Conservation (phyloP, 2,113 vertebrate genomes). For the Triplophysa rosa region DNA sequence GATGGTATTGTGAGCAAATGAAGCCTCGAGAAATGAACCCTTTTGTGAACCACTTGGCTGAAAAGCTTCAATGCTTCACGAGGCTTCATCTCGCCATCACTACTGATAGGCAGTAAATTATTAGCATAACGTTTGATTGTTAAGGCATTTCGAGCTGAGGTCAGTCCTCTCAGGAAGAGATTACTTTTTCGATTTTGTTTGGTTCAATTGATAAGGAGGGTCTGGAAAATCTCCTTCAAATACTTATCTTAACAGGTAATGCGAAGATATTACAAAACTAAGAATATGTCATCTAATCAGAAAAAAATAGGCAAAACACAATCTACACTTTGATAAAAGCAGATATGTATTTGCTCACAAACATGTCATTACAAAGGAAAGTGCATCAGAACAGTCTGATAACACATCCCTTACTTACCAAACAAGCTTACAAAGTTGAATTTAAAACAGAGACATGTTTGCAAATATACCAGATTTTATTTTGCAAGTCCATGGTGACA, state of each 20-base stretch:
- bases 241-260: neutral
- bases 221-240: neutral
- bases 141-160: neutral
- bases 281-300: neutral
- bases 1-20: too few species aligned
- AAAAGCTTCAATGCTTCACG: too few species aligned
- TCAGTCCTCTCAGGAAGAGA: neutral
- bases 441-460: neutral
- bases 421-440: neutral
- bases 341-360: neutral
- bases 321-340: neutral
- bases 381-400: too few species aligned
- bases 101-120: neutral
- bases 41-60: too few species aligned
- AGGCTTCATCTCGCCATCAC: too few species aligned
- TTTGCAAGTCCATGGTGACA: constrained; percentile 5
- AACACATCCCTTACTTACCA: neutral
- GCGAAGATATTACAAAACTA: neutral
- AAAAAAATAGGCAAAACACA: neutral
- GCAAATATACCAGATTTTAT: constrained; percentile 35
- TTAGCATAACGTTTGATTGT: too few species aligned
- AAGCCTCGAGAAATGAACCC: too few species aligned
- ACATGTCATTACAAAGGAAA: neutral
- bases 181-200: neutral
- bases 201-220: neutral